Conservation (phyloP, 2,888 invertebrate genomes). For the Agrochola lychnidis region DNA sequence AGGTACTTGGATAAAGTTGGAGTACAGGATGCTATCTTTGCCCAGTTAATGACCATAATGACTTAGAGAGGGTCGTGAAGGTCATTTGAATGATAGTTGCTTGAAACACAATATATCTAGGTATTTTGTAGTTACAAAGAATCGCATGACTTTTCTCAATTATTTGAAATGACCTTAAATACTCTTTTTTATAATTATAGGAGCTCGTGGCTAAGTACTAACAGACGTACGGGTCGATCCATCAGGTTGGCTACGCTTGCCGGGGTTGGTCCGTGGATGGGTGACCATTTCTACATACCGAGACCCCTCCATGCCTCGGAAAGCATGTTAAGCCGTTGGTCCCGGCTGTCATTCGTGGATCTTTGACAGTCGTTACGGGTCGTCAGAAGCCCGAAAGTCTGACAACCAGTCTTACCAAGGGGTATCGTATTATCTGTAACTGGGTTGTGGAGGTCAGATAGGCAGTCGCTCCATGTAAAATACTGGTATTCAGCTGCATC, state of each 20-base stretch:
- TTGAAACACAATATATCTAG: neutral
- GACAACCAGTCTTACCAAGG: neutral
- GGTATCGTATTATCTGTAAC: neutral
- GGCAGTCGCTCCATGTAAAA: neutral
- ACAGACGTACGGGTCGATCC: neutral
- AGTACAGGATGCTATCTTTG: neutral
- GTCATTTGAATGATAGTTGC: neutral
- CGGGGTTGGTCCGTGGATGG: neutral
- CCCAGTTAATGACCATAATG: neutral
- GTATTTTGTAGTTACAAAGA: neutral
- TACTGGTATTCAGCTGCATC: neutral
- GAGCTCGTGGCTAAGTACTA: neutral
- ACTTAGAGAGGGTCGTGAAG: neutral
- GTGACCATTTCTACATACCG: neutral
- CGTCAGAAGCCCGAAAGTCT: neutral
- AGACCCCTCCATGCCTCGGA: neutral
- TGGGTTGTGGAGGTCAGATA: neutral
- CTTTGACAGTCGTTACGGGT: neutral
- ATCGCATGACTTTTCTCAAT: neutral
- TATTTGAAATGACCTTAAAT: neutral
- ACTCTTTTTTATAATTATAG: too few species aligned
- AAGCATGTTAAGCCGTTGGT: neutral
- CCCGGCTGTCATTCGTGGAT: neutral
- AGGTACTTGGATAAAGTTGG: neutral
- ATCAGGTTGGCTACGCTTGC: conserved; percentile 2